Evolutionary conservation across 1,140 invertebrate species (phyloP).

Genomic region (Mylabris phalerata): DNA sequence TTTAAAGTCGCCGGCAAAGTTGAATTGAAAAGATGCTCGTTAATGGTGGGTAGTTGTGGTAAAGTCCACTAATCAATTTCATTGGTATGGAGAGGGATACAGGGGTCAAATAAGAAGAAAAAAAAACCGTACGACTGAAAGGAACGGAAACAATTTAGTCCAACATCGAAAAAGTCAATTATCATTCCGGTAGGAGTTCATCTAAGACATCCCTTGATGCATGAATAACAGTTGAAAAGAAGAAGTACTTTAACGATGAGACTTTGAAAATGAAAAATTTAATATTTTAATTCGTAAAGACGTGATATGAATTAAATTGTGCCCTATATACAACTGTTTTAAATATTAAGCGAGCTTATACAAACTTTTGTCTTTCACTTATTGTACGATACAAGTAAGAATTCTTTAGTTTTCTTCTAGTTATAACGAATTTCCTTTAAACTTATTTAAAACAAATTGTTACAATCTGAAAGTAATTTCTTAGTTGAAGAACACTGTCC

Average conservation of each 20-base stretch:
- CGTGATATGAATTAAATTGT: conserved; percentile 2
- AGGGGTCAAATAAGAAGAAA: neutral
- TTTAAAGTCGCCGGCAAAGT: conserved; percentile 21
- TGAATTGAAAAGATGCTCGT: too few relatives aligned
- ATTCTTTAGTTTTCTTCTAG: too few relatives aligned
- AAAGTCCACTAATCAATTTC: conserved; percentile 25
- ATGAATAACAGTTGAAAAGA: neutral
- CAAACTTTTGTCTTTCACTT: too few relatives aligned
- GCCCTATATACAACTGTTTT: too few relatives aligned
- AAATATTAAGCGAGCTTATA: too few relatives aligned
- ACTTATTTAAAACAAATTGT: conserved; percentile 7
- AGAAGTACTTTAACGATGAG: too few relatives aligned
- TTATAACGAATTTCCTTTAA: neutral
- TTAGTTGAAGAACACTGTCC: conserved; percentile 3
- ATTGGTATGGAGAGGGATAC: conserved; percentile 7
- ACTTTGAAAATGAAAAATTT: conserved; percentile 11
- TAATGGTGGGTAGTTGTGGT: too few relatives aligned
- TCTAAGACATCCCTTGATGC: neutral
- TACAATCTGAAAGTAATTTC: conserved; percentile 13
- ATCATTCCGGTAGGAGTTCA: conserved; percentile 16
- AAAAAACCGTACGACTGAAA: conserved; percentile 5
- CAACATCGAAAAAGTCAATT: conserved; percentile 25
- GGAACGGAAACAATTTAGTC: conserved; percentile 17
- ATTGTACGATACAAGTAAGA: too few relatives aligned
- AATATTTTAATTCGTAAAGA: conserved; percentile 12